These are phyloP conservation scores for Gracilinanus agilis DNA, from an alignment of 2,113 vertebrate genomes.

Conservation along the genomic window DNA sequence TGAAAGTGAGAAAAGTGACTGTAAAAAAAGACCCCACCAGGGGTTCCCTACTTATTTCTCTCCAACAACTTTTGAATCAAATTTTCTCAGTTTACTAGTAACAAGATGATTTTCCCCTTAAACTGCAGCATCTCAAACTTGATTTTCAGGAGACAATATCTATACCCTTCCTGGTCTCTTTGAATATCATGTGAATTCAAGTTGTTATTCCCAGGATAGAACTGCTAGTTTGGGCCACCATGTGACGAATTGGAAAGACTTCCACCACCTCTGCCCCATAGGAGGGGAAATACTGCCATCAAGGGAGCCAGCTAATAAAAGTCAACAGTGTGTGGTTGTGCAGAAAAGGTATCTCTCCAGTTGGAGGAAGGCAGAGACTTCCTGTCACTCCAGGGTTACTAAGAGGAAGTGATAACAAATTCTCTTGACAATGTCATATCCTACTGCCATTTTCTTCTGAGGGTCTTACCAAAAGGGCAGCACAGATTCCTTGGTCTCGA, in stretches of 20 bases:
- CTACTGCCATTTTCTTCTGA: neutral
- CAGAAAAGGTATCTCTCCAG: neutral
- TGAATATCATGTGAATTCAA: constrained; percentile 16
- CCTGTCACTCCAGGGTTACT: neutral
- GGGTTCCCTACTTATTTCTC: neutral
- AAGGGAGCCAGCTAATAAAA: neutral
- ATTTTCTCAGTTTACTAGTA: constrained; percentile 19
- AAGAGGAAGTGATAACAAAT: neutral
- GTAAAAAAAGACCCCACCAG: neutral
- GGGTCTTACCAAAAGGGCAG: neutral
- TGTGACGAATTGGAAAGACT: neutral
- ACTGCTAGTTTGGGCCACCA: neutral
- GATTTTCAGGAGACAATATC: neutral
- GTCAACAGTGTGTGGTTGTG: neutral
- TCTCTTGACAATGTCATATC: neutral
- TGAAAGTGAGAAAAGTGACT: constrained; percentile 26
- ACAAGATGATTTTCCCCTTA: constrained; percentile 25
- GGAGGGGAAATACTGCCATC: neutral
- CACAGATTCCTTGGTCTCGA: neutral
- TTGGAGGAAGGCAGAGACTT: neutral
- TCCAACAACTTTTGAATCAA: constrained; percentile 4
- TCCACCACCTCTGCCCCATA: neutral
- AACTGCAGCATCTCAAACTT: constrained; percentile 2
- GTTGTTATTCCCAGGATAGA: neutral
- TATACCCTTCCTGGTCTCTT: neutral